Percentiles rank a stretch among this genome's conserved stretches.
These are phyloP conservation scores for Cataglyphis hispanica DNA, from an alignment of 1,140 invertebrate species.

Conservation along the genomic window DNA sequence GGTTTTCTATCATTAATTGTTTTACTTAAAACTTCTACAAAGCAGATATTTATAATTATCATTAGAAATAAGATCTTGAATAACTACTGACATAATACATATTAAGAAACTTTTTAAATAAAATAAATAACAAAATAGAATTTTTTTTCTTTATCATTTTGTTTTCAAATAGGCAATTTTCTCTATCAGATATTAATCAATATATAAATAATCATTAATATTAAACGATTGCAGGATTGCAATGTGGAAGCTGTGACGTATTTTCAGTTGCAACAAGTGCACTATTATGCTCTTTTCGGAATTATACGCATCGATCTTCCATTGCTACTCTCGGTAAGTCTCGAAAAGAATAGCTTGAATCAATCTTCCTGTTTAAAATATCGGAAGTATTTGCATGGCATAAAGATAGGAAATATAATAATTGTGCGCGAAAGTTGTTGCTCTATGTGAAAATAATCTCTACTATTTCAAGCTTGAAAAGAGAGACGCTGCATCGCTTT, in stretches of 20 bases:
- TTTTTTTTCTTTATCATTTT: background rate
- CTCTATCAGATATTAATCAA: background rate
- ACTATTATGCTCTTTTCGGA: constrained; percentile 66
- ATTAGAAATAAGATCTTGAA: background rate
- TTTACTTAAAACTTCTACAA: background rate
- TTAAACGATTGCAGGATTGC: constrained; percentile 64
- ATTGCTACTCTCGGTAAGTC: constrained; percentile 69
- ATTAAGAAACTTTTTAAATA: background rate
- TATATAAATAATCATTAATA: background rate
- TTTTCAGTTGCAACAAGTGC: constrained; percentile 65
- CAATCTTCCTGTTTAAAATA: background rate
- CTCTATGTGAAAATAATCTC: background rate
- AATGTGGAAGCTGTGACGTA: constrained; percentile 69
- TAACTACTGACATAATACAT: background rate
- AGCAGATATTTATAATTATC: background rate
- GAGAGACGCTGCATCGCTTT: background rate
- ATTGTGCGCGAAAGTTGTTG: background rate
- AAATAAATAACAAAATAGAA: background rate
- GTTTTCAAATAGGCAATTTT: background rate
- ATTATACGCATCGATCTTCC: constrained; percentile 72
- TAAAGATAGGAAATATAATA: background rate
- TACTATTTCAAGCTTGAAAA: constrained; percentile 18
- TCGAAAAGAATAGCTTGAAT: constrained; percentile 5
- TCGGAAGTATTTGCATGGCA: background rate
- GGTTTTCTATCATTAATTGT: background rate